Base-by-base conservation (phyloP, 2,113 vertebrate species). In the Etheostoma spectabile region DNA sequence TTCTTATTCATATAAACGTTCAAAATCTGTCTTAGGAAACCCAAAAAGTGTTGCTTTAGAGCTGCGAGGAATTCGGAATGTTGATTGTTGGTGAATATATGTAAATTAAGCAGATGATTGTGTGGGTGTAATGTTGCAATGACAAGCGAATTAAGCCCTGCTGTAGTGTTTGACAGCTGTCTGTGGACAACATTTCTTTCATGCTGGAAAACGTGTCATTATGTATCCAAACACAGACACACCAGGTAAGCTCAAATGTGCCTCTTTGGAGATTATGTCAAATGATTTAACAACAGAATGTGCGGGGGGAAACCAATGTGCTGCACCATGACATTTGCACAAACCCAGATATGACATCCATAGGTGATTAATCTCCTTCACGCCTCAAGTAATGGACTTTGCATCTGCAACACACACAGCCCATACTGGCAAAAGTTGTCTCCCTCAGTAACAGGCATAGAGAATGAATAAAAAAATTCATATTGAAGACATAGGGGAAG, bases 351-450 rank as follows among this genome's bases (percentile, higher is more conserved):
- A 27, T 70, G 15, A 88, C 67, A 74, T n/a, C 56, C 79, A 63
- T 5, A 60, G 53, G 57, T 76, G 67, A 89, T 78, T 80, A 70
- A 83, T 85, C 57, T 79, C 60, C 71, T 45, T 75, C 71, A 71
- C 46, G 30, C 60, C 16, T 10, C 8, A 75, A 63, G 66, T 79
- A 85, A 87, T 80, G 70, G 66, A 55, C 73, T 53, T 65, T 75
- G 79, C 75, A 66, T 85, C 35, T 74, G 75, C 62, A 86, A 77
- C n/a, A 83, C 77, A 85, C 53, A 74, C 61, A 65, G 1, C 4
- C 21, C 42, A 48, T 73, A 46, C 60, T 35, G 35, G 66, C 74
- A 71, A 56, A 35, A 71, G 38, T 57, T 11, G 48, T 61, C 61
- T 51, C 45, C n/a, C n/a, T 70, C 38, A 3, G 75, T 70, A 82